Evolutionary conservation across 2,113 vertebrate genomes (phyloP).

Genomic region (Castor canadensis): DNA sequence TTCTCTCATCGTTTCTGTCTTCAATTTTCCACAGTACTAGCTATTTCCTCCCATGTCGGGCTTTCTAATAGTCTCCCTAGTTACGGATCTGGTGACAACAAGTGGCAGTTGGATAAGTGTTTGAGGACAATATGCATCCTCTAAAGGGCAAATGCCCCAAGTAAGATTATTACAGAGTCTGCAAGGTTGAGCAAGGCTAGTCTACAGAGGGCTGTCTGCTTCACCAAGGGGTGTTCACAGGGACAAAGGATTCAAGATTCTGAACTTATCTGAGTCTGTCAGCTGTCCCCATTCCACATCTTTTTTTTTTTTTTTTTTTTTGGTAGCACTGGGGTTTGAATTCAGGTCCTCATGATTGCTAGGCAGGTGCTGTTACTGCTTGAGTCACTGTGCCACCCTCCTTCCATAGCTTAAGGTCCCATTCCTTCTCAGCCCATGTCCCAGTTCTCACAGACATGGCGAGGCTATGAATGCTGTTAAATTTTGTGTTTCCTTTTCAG

Average conservation of each 20-base stretch:
- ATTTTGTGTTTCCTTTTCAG: neutral
- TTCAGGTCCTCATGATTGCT: too few species aligned
- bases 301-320: too few species aligned
- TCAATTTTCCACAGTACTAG: neutral
- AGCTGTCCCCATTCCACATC: neutral
- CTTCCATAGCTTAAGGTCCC: neutral
- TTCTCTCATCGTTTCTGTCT: neutral
- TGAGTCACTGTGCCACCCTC: neutral
- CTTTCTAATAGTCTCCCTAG: neutral
- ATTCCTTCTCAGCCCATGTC: neutral
- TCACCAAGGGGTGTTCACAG: neutral
- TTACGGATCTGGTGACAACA: neutral
- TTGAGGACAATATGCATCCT: neutral
- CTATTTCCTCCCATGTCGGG: neutral
- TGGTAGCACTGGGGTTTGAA: too few species aligned
- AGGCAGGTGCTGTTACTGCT: too few species aligned
- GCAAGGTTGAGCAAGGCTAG: neutral
- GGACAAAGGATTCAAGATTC: neutral
- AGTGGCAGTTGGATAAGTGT: neutral
- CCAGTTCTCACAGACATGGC: neutral
- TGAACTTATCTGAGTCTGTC: neutral
- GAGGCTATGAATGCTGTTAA: neutral
- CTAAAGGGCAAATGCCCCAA: neutral
- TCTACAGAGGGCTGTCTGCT: too few species aligned
- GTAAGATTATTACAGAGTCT: neutral